Evolutionary conservation across 1,140 invertebrate species (phyloP).

Genomic region (Lamellibrachia luymesi): DNA sequence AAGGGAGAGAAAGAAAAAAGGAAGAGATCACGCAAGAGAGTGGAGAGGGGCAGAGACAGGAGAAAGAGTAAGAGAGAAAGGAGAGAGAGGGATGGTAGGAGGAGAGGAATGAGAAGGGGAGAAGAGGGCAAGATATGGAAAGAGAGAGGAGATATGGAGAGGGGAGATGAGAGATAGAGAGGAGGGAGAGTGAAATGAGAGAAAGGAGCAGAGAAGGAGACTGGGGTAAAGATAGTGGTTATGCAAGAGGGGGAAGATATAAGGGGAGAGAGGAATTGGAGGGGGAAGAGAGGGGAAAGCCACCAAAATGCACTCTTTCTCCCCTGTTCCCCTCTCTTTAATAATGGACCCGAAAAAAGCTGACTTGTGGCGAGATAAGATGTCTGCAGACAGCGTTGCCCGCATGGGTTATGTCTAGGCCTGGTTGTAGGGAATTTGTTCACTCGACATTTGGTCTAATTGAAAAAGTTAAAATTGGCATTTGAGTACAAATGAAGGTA

Average conservation of each 20-base stretch:
- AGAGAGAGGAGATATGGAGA: no score
- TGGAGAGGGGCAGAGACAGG: no score
- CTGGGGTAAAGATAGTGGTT: no score
- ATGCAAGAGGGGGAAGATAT: neutral
- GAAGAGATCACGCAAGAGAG: no score
- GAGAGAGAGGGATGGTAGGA: neutral
- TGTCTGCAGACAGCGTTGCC: neutral
- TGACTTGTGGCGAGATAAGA: neutral
- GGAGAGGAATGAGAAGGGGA: neutral
- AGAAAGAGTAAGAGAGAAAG: neutral
- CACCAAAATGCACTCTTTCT: no score
- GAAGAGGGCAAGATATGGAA: no score
- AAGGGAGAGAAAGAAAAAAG: neutral
- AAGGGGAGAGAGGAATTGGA: no score
- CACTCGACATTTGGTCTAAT: neutral
- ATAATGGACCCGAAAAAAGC: neutral
- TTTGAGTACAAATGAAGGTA: neutral
- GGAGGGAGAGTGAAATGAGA: no score
- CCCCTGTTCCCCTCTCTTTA: no score
- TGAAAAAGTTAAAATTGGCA: neutral
- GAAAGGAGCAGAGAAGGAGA: no score
- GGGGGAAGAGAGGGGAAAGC: no score
- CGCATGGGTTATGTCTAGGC: neutral
- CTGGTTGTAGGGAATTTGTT: neutral
- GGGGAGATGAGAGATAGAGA: no score